These are phyloP conservation scores for Philonicus albiceps DNA, from an alignment of 2,888 invertebrate species.

Conservation along the genomic window DNA sequence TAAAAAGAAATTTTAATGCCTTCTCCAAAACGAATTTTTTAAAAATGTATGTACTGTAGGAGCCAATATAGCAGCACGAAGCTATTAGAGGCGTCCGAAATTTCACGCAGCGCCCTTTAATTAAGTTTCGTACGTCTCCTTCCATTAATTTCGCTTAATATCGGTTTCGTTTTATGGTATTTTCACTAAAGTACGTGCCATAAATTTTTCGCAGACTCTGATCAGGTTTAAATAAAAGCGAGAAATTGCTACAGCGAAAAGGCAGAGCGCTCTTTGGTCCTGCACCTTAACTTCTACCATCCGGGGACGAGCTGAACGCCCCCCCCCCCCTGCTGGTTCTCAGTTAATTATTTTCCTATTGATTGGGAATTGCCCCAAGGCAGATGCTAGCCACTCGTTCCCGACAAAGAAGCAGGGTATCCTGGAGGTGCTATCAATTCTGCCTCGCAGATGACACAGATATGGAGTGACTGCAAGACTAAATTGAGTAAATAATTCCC, in stretches of 20 bases:
- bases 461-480: neutral
- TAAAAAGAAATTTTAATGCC: neutral
- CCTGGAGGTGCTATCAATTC: neutral
- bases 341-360: slow-evolving; percentile 26
- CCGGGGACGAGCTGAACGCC: neutral
- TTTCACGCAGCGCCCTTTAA: neutral
- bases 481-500: neutral
- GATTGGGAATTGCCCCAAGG: neutral
- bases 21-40: neutral
- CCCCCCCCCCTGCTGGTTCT: neutral
- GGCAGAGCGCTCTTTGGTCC: neutral
- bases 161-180: neutral
- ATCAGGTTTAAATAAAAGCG: neutral
- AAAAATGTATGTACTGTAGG: neutral
- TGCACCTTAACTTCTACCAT: neutral
- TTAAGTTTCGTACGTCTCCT: neutral
- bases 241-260: neutral
- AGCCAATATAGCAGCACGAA: neutral
- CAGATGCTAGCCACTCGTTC: neutral
- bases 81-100: neutral
- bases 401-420: neutral
- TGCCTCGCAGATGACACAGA: neutral
- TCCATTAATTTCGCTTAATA: neutral
- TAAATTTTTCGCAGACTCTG: neutral
- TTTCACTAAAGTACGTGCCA: neutral